Conservation (phyloP, 2,797 vertebrate genomes). For the Morus bassanus region DNA sequence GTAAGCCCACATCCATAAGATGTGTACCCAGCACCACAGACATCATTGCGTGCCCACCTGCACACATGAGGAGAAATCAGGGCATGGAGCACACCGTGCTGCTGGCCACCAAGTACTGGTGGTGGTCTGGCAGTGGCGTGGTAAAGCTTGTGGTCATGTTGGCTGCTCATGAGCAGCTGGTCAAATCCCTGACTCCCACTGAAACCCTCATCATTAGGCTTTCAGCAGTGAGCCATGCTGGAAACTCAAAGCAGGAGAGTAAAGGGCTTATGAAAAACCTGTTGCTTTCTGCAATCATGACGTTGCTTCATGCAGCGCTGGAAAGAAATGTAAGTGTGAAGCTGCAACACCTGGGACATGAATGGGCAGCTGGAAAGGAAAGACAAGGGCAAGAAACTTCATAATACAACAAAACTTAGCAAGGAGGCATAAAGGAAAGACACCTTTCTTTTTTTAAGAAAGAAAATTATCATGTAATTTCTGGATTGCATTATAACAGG, state of each 20-base stretch:
- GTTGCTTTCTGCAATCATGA: not conserved
- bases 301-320: rapidly evolving
- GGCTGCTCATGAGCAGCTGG: not conserved
- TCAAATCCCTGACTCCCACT: not conserved
- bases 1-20: not conserved
- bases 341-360: not conserved
- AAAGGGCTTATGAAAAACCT: not conserved
- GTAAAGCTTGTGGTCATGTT: not conserved
- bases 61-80: not conserved
- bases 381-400: not conserved
- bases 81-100: rapidly evolving
- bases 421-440: not conserved
- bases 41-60: rapidly evolving
- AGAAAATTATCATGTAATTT: not conserved
- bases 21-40: not conserved
- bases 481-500: not conserved
- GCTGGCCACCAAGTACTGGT: not conserved
- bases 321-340: not conserved
- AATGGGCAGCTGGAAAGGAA: not conserved
- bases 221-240: not conserved
- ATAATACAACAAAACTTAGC: not conserved
- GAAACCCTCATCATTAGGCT: not conserved
- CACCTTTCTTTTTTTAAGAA: not conserved
- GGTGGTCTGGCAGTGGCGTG: rapidly evolving
- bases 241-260: not conserved